Percentiles rank a stretch among this genome's conserved stretches.
These are phyloP conservation scores for Psittacula echo DNA, from an alignment of 2,797 vertebrate species.

Conservation along the genomic window DNA sequence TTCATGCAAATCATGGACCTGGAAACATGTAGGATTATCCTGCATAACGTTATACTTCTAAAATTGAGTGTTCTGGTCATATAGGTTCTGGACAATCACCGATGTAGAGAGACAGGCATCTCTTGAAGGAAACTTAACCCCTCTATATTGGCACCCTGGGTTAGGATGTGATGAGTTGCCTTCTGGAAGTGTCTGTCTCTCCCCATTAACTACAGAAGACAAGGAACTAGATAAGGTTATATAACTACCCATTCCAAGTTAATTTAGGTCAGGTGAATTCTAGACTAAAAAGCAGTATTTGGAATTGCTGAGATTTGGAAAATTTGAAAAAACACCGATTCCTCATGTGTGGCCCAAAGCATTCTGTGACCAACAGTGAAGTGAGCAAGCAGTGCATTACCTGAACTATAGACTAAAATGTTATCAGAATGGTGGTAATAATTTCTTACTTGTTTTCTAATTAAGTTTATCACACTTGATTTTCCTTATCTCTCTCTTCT, in stretches of 20 bases:
- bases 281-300: not conserved
- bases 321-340: not conserved
- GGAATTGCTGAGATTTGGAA: not conserved
- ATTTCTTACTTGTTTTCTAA: not conserved
- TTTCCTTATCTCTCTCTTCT: not conserved
- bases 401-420: not conserved
- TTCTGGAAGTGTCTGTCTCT: not conserved
- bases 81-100: not conserved
- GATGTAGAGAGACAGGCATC: not conserved
- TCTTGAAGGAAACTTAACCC: not conserved
- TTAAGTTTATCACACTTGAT: not conserved
- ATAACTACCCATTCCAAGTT: not conserved
- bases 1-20: not conserved
- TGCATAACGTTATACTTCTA: not conserved
- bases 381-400: not conserved
- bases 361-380: not conserved
- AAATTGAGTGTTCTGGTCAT: not conserved
- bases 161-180: not conserved
- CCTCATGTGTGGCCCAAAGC: not conserved
- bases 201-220: not conserved
- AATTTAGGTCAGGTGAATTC: not conserved
- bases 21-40: not conserved
- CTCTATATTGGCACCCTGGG: rapidly evolving
- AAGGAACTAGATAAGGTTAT: not conserved
- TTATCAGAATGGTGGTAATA: not conserved